Conservation (phyloP, 2,888 invertebrate species). For the Amphipoea lucens region DNA sequence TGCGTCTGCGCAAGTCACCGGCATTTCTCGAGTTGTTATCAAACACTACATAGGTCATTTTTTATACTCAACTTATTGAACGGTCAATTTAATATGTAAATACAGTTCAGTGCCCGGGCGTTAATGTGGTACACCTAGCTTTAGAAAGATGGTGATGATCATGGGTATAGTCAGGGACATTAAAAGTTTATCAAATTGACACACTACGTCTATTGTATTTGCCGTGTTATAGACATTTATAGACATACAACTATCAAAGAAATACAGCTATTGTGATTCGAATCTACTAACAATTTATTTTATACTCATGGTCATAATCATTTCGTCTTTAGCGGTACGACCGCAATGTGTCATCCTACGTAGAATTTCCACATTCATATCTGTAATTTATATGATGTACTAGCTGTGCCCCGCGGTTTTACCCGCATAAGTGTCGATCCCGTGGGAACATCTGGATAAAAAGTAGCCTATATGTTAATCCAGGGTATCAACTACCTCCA, state of each 20-base stretch:
- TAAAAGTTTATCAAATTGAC: neutral
- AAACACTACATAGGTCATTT: slow-evolving; percentile 49
- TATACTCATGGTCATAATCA: neutral
- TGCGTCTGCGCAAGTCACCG: slow-evolving; percentile 72
- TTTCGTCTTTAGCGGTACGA: neutral
- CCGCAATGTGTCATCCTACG: too few relatives aligned
- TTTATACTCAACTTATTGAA: slow-evolving; percentile 32
- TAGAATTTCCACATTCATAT: neutral
- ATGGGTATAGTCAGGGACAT: neutral
- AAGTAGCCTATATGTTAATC: too few relatives aligned
- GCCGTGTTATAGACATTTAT: neutral
- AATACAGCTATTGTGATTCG: neutral
- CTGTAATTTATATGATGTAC: neutral
- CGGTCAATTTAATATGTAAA: slow-evolving; percentile 57
- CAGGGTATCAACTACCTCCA: too few relatives aligned
- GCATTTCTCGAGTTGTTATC: slow-evolving; percentile 40
- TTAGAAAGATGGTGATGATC: neutral
- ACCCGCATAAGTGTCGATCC: too few relatives aligned
- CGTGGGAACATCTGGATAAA: too few relatives aligned
- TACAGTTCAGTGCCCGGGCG: slow-evolving; percentile 1
- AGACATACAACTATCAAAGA: neutral
- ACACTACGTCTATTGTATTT: neutral
- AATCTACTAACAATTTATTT: neutral
- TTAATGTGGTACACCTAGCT: neutral
- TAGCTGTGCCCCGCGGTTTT: too few relatives aligned